Base-by-base conservation (phyloP, 2,888 invertebrate genomes). In the Nesidiocoris tenuis region DNA sequence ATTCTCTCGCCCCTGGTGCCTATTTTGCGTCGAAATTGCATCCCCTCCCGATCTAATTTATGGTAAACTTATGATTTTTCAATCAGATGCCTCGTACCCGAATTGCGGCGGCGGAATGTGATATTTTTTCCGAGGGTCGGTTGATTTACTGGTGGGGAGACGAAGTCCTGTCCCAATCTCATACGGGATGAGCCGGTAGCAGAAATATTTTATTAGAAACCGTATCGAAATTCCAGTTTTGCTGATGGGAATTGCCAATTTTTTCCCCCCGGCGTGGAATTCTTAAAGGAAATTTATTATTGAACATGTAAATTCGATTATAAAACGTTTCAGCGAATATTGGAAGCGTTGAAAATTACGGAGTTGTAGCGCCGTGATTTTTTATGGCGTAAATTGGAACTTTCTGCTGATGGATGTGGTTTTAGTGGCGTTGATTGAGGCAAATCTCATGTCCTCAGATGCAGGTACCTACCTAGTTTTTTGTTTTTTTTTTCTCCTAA, bases 61-160 rank as follows among this genome's bases (percentile, higher is more conserved):
- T 70, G 70, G 59, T 59, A 70, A 70, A 70, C 70, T 70, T 70
- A 70, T 70, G 70, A 70, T 70, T 70, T 70, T 70, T 70, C 70
- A 70, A 70, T 70, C 70, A 57, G 59, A 19, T 12, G 39, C 39
- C 2, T 19, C 2, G 56, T 18, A 3, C 21, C 67, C 39, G 39
- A 39, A 3, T 39, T 12, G 39, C 12, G 3, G 39, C 12, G 39
- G 12, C 39, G 39, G 39, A 39, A 39, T 39, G 65, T 25, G 56
- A 67, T 67, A 67, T 67, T 67, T 12, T 39, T 3, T 3, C 19
- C 19, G 17, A 67, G 56, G 67, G 67, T 65, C 65, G 24, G 67
- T 21, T 67, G 67, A 67, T 67, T 67, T 67, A 67, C 22, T 56
- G 67, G 67, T 39, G n/a, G 67, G 12, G 39, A 7, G 39, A 39